These are phyloP conservation scores for Tyrannus savana DNA, from an alignment of 2,113 vertebrate species.

Conservation along the genomic window DNA sequence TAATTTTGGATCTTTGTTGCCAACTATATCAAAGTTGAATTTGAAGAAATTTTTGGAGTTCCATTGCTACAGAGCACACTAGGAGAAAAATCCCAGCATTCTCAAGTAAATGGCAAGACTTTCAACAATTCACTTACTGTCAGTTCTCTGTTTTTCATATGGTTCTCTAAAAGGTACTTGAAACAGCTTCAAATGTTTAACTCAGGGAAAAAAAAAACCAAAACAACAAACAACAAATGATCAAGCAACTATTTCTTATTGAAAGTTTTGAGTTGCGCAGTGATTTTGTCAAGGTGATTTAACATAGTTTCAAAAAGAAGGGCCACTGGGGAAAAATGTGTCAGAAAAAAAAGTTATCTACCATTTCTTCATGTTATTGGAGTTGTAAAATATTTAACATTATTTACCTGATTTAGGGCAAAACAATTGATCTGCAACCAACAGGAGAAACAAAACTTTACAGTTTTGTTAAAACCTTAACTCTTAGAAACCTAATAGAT, in stretches of 20 bases:
- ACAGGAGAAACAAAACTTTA: neutral
- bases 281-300: neutral
- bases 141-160: neutral
- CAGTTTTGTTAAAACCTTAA: neutral
- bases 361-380: neutral
- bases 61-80: neutral
- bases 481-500: neutral
- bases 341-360: neutral
- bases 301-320: neutral
- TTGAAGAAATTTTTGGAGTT: neutral
- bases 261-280: neutral
- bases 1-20: neutral
- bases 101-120: neutral
- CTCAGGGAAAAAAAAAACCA: neutral
- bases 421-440: neutral
- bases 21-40: neutral
- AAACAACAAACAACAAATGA: neutral
- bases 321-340: neutral
- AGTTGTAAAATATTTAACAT: neutral
- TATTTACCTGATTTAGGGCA: neutral
- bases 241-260: neutral
- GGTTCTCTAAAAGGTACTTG: neutral
- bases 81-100: neutral
- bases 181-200: neutral
- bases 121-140: neutral